phyloP scores from a whole-genome alignment of 2,797 vertebrate genomes.

The Notolabrus celidotus region DNA sequence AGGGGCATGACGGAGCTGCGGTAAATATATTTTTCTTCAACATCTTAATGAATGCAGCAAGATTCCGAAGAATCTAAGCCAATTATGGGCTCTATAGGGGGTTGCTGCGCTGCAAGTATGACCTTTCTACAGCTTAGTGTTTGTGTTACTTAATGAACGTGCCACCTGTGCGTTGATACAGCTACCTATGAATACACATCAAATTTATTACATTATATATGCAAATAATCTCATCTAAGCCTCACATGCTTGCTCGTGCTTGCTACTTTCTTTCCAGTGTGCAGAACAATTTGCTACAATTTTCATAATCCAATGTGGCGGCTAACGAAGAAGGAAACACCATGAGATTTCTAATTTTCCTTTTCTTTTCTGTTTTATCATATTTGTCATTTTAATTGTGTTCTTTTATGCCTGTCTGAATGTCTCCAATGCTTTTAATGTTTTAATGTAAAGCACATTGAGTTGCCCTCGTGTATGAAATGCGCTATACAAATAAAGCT shows the following conservation, averaged over 20 bases:
- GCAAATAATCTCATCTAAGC: not conserved
- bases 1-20: conserved; percentile 15
- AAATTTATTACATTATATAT: not conserved
- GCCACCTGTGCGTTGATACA: not conserved
- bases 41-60: conserved; percentile 44
- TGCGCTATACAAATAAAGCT: too few species aligned
- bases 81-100: conserved; percentile 37
- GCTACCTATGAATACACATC: not conserved
- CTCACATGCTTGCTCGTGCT: not conserved
- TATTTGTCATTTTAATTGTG: too few species aligned
- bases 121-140: conserved; percentile 22
- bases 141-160: conserved; percentile 11
- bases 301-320: not conserved
- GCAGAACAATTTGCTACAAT: too few species aligned
- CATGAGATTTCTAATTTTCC: too few species aligned
- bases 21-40: conserved; percentile 42
- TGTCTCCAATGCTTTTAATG: too few species aligned
- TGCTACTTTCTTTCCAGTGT: not conserved
- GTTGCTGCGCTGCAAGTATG: not conserved
- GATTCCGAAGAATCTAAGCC: conserved; percentile 23
- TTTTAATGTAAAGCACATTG: too few species aligned
- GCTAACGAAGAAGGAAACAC: too few species aligned
- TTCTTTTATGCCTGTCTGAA: too few species aligned
- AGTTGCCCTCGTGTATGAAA: too few species aligned
- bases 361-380: too few species aligned